Conservation (phyloP, 2,888 invertebrate species). For the Diarsia rubi region DNA sequence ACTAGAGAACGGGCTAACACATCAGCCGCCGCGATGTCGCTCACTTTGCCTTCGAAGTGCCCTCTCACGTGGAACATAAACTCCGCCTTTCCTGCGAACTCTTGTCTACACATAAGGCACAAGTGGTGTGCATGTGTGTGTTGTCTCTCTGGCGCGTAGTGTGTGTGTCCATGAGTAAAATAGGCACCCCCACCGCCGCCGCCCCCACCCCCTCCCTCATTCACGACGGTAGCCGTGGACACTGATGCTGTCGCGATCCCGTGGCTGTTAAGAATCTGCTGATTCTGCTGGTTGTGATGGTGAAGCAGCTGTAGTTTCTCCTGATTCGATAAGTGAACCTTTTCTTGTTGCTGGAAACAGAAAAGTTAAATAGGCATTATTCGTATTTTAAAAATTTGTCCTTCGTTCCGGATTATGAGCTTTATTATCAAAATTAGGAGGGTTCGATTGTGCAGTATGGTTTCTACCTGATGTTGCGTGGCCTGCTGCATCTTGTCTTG, state of each 20-base stretch:
- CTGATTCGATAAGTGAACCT: slow-evolving; percentile 88
- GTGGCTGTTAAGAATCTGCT: slow-evolving; percentile 87
- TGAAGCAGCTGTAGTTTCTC: slow-evolving; percentile 87
- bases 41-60: slow-evolving; percentile 91
- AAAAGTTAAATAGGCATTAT: not conserved
- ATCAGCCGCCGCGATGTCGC: slow-evolving; percentile 89
- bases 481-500: slow-evolving; percentile 89
- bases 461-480: slow-evolving; percentile 77
- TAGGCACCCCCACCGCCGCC: slow-evolving; percentile 81
- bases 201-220: slow-evolving; percentile 78
- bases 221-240: slow-evolving; percentile 86
- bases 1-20: slow-evolving; percentile 89
- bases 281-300: slow-evolving; percentile 89
- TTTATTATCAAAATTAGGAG: not conserved
- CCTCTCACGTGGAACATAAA: slow-evolving; percentile 93
- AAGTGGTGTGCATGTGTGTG: slow-evolving; percentile 89
- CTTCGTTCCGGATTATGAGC: not conserved
- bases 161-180: slow-evolving; percentile 88
- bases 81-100: slow-evolving; percentile 92
- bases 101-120: slow-evolving; percentile 92
- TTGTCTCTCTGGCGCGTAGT: slow-evolving; percentile 87
- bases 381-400: not conserved
- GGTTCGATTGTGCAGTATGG: not conserved
- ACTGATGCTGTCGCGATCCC: slow-evolving; percentile 86
- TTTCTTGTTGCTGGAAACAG: slow-evolving; percentile 84